Conservation (phyloP, 1,140 invertebrate species). For the Lineus longissimus region DNA sequence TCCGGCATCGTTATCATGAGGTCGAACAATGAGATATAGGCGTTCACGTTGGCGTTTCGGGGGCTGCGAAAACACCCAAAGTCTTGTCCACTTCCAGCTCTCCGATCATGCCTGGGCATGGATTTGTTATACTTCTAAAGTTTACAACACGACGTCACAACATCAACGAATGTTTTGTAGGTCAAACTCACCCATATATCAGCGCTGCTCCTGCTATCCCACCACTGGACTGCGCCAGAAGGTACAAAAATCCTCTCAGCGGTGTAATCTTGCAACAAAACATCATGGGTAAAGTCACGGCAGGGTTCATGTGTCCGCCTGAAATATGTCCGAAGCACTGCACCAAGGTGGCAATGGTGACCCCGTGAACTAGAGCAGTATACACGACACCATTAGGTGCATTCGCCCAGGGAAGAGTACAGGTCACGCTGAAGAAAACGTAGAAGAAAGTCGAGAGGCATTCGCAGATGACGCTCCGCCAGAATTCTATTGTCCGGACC, state of each 20-base stretch:
- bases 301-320: constrained; percentile 49
- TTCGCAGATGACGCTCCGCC: not conserved
- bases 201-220: constrained; percentile 33
- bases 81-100: no score
- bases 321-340: constrained; percentile 34
- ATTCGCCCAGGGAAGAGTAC: not conserved
- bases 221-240: constrained; percentile 36
- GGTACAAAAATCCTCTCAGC: constrained; percentile 63
- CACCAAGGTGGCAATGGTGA: constrained; percentile 69
- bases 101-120: no score
- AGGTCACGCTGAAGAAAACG: not conserved
- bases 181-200: constrained; percentile 22
- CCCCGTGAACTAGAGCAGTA: constrained; percentile 56
- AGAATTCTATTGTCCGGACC: constrained; percentile 5
- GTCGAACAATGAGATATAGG: no score
- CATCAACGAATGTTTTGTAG: no score
- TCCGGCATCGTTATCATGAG: no score
- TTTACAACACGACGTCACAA: no score
- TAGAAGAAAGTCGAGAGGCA: not conserved
- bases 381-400: not conserved
- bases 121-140: no score
- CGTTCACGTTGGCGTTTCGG: no score
- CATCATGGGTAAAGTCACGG: constrained; percentile 41
- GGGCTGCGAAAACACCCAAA: no score
- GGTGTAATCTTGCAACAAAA: constrained; percentile 72